Conservation (phyloP, 2,888 invertebrate species). For the Lasius fuliginosus region DNA sequence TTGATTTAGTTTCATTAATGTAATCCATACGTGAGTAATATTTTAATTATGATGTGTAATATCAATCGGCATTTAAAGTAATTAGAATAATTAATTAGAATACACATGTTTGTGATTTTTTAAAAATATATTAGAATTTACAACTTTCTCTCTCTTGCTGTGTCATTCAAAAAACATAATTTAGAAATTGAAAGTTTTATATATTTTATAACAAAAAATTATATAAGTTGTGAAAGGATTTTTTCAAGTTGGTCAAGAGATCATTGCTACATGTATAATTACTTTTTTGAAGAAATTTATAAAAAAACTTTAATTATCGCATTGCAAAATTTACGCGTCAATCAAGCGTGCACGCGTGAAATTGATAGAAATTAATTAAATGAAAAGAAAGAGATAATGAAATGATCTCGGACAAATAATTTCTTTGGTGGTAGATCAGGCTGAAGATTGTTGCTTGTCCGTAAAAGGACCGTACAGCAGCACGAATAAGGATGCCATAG, state of each 20-base stretch:
- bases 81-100: neutral
- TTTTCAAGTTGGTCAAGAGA: constrained; percentile 1
- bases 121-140: neutral
- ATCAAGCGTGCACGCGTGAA: neutral
- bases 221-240: constrained; percentile 9
- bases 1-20: constrained; percentile 10
- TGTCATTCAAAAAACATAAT: neutral
- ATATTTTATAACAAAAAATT: constrained; percentile 21
- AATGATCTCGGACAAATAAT: neutral
- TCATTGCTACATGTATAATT: neutral
- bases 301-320: neutral
- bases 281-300: neutral
- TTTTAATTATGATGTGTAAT: neutral
- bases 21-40: neutral
- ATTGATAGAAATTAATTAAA: constrained; percentile 11
- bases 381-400: neutral
- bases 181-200: neutral
- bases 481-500: constrained; percentile 70
- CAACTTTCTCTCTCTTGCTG: neutral
- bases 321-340: neutral
- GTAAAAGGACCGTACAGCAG: constrained; percentile 61
- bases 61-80: neutral
- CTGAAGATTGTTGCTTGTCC: constrained; percentile 67
- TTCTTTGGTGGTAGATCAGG: constrained; percentile 73
- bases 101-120: neutral